phyloP scores from a whole-genome alignment of 64 coral and sea anemone species.

The Pachyseris speciosa region DNA sequence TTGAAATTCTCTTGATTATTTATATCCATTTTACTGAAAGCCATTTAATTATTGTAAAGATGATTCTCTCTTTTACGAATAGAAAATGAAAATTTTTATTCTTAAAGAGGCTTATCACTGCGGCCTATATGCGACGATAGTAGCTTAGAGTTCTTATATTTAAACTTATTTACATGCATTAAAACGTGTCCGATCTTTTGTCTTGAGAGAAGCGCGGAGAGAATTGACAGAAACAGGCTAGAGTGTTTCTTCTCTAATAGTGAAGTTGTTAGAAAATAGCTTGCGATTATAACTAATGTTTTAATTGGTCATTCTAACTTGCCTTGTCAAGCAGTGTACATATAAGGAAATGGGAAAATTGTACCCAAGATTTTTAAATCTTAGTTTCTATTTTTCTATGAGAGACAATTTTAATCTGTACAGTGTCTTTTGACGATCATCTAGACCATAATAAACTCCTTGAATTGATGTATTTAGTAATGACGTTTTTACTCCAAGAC shows the following conservation, averaged over 20 bases:
- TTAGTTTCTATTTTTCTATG: slow-evolving; percentile 43
- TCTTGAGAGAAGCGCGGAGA: too few relatives aligned
- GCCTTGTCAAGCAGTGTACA: background rate
- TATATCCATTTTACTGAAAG: too few relatives aligned
- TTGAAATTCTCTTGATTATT: background rate
- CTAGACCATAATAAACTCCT: background rate
- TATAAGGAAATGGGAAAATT: background rate
- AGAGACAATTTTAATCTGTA: background rate
- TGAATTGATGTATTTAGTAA: background rate
- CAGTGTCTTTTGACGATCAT: background rate
- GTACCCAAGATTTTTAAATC: background rate
- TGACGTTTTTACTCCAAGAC: background rate
- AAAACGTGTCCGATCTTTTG: background rate
- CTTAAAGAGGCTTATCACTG: background rate
- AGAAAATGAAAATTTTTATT: background rate
- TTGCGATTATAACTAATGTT: background rate
- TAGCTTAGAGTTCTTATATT: background rate
- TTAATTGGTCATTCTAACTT: too few relatives aligned
- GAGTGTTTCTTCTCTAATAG: background rate
- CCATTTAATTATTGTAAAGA: background rate
- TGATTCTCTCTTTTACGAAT: background rate
- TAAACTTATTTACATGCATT: background rate
- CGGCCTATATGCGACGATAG: too few relatives aligned
- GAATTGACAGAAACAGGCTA: background rate
- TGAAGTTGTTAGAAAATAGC: background rate